Evolutionary conservation across 1,140 invertebrate species (phyloP), one percentile per base, ranked within the genome.

Genomic region (Oscheius sp.): DNA sequence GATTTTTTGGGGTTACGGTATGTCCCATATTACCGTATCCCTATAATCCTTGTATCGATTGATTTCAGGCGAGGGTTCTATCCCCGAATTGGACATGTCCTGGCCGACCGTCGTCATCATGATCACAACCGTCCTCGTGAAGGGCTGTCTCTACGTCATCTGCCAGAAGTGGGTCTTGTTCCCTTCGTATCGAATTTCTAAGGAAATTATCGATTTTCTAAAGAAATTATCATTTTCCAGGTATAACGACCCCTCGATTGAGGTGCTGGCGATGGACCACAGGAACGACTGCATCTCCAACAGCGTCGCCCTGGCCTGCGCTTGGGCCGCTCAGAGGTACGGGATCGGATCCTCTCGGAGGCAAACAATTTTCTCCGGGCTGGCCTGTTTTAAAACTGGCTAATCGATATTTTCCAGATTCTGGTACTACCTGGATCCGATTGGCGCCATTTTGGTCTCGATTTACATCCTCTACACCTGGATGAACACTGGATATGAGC

Each of bases 231-330:
- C 15, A 20, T 1, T 46, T 71, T 71, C 70, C 45, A 79, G 74
- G 35, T 75, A 75, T 20, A 82, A 80, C 0, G 83, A 82, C 45
- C 68, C 82, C 3, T 84, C 80, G 2, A 78, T 86, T 0, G 76
- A 79, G 28, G 85, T 86, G 10, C 65, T 87, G 36, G 82, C 85
- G 0, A 84, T 82, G 76, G 87, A 87, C 61, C 86, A 87, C 67
- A 77, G 87, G 2, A 87, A 87, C 77, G 86, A 87, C 69, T 85
- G 86, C 26, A 45, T 87, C 20, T 87, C 86, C 13, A 87, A 87
- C 74, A 70, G 80, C 18, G 80, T 85, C 0, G 86, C 86, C 18
- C 68, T 82, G 10, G 20, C 82, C 4, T 84, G 81, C 46, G 82
- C 81, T 2, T 84, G 77, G 68, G 36, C 72, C 1, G 80, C 74